These are phyloP conservation scores for Drosophila paulistorum DNA, from an alignment of 1,140 invertebrate genomes.

Conservation along the genomic window DNA sequence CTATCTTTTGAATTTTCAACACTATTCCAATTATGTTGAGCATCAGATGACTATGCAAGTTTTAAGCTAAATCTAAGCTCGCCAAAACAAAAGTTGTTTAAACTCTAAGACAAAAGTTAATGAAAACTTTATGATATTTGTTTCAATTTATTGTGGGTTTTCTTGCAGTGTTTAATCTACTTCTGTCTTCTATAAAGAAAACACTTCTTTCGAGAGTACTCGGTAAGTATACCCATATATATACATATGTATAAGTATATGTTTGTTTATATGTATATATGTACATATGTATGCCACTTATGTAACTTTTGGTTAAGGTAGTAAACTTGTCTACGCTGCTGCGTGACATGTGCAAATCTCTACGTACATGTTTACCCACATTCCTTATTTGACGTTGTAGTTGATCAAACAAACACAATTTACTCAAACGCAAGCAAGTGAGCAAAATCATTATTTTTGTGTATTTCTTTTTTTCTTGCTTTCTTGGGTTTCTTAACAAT, in stretches of 20 bases:
- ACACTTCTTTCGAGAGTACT: conserved; percentile 5
- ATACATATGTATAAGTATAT: not conserved
- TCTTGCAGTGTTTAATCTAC: conserved; percentile 11
- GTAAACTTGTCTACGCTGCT: conserved; percentile 40
- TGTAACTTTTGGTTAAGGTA: conserved; percentile 46
- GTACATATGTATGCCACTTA: conserved; percentile 32
- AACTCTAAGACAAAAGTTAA: too few species aligned
- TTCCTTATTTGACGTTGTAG: conserved; percentile 42
- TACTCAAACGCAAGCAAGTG: conserved; percentile 15
- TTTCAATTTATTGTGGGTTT: not conserved
- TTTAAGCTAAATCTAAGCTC: too few species aligned
- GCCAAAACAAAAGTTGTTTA: too few species aligned
- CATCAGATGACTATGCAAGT: too few species aligned
- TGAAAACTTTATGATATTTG: too few species aligned
- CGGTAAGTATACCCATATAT: not conserved
- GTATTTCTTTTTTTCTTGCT: not conserved
- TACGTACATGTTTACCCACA: conserved; percentile 6
- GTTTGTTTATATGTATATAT: not conserved
- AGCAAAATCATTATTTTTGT: conserved; percentile 27
- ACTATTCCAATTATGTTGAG: not conserved
- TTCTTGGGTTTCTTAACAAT: not conserved
- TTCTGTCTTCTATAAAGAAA: not conserved
- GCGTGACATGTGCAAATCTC: conserved; percentile 59
- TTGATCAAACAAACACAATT: conserved; percentile 52
- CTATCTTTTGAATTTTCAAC: not conserved